Conservation (phyloP, 2,113 vertebrate species). For the Pungitius pungitius region DNA sequence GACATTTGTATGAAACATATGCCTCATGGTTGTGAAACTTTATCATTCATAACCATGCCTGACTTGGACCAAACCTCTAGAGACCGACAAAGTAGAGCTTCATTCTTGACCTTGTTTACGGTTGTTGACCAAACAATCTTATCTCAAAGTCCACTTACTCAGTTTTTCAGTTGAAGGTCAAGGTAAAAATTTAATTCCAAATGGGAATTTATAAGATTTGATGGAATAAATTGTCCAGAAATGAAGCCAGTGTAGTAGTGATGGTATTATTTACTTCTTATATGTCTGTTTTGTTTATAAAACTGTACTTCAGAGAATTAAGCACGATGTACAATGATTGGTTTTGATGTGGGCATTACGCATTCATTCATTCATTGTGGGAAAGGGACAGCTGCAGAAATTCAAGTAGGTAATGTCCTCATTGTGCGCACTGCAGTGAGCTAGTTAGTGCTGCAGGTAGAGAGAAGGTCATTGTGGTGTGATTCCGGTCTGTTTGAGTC, state of each 20-base stretch:
- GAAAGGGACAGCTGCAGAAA: neutral
- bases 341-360: neutral
- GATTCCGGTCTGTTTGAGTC: conserved; percentile 59
- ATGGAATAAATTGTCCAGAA: neutral
- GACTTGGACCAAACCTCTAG: neutral
- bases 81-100: neutral
- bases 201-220: neutral
- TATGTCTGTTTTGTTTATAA: neutral
- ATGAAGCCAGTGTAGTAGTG: neutral
- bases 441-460: conserved; percentile 41
- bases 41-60: neutral
- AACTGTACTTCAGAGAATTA: neutral
- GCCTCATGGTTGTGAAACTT: neutral
- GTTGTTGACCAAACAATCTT: neutral
- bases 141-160: neutral
- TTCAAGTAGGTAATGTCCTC: conserved; percentile 30
- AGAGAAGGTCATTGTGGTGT: conserved; percentile 63
- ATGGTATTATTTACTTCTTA: too few relatives aligned
- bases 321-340: neutral
- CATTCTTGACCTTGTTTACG: neutral
- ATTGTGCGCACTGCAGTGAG: conserved; percentile 20
- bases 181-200: neutral
- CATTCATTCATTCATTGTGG: neutral
- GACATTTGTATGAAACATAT: neutral
- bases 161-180: neutral